These are phyloP conservation scores for Hartigia nigra DNA, from an alignment of 2,888 invertebrate species.

Conservation along the genomic window DNA sequence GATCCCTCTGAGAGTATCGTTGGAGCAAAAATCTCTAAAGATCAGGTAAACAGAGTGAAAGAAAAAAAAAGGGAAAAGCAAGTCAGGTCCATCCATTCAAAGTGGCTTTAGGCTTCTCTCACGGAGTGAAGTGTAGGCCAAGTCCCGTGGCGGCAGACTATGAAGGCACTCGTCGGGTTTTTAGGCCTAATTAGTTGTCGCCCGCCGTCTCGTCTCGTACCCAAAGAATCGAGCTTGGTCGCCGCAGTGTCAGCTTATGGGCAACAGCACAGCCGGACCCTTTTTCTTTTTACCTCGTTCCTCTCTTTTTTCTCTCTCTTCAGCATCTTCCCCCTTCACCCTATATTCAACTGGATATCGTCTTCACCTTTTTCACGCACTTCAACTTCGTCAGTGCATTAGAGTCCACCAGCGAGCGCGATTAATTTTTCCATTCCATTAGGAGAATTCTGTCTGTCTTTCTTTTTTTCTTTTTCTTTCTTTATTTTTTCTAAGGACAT, in stretches of 20 bases:
- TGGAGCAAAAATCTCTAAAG: neutral
- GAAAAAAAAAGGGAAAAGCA: neutral
- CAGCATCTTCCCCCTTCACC: conserved; percentile 21
- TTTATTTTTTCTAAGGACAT: neutral
- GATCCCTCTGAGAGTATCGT: neutral
- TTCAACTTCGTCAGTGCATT: neutral
- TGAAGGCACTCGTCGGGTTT: conserved; percentile 54
- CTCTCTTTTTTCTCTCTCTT: conserved; percentile 20
- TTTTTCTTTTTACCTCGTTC: conserved; percentile 22
- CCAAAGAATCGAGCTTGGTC: conserved; percentile 43
- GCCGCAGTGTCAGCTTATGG: conserved; percentile 37
- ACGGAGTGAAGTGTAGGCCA: neutral
- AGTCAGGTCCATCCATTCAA: neutral
- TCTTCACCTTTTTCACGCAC: conserved; percentile 1
- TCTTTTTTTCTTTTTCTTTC: neutral
- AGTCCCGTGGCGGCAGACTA: conserved; percentile 39
- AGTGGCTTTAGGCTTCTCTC: neutral
- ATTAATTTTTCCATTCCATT: neutral
- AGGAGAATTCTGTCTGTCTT: neutral
- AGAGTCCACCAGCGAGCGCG: neutral
- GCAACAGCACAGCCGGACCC: conserved; percentile 28
- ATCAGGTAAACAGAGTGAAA: neutral
- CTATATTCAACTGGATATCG: neutral
- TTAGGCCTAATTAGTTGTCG: conserved; percentile 66
- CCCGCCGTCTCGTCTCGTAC: conserved; percentile 54